Percentiles rank a stretch among this genome's conserved stretches.
Evolutionary conservation across 2,113 vertebrate genomes (phyloP).

Genomic region (Psilopsiagon aurifrons): DNA sequence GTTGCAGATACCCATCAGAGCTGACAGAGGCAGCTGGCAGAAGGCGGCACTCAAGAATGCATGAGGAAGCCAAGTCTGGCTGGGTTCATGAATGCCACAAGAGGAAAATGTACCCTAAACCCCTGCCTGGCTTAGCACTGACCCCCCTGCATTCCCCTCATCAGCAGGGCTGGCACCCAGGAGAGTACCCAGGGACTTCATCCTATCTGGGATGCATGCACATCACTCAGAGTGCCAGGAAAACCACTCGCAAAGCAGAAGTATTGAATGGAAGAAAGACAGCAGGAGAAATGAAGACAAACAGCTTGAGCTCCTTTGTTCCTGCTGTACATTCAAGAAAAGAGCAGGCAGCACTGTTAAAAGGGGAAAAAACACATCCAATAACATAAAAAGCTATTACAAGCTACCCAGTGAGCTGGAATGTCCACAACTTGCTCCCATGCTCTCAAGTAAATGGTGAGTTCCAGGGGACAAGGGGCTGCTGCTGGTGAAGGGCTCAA

Average conservation of each 20-base stretch:
- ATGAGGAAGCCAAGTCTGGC: neutral
- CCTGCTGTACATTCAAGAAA: neutral
- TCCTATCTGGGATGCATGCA: accelerated
- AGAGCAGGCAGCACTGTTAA: neutral
- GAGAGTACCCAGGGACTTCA: neutral
- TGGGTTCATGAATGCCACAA: accelerated
- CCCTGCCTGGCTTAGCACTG: too few relatives aligned
- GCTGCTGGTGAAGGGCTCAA: neutral
- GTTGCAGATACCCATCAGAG: neutral
- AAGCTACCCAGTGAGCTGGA: accelerated
- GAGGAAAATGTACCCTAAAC: accelerated
- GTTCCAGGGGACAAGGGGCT: neutral
- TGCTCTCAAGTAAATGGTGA: accelerated
- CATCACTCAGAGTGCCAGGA: accelerated
- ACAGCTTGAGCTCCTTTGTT: constrained; percentile 25
- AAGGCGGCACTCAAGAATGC: neutral
- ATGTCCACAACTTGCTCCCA: accelerated
- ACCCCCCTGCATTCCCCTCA: neutral
- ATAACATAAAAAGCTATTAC: neutral
- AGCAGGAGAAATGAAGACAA: constrained; percentile 5
- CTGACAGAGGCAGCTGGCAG: neutral
- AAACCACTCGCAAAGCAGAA: accelerated
- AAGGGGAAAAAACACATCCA: neutral
- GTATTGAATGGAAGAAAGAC: neutral
- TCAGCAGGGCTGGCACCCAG: accelerated